Conservation (phyloP, 2,113 vertebrate species). For the Heterotilapia buettikoferi region DNA sequence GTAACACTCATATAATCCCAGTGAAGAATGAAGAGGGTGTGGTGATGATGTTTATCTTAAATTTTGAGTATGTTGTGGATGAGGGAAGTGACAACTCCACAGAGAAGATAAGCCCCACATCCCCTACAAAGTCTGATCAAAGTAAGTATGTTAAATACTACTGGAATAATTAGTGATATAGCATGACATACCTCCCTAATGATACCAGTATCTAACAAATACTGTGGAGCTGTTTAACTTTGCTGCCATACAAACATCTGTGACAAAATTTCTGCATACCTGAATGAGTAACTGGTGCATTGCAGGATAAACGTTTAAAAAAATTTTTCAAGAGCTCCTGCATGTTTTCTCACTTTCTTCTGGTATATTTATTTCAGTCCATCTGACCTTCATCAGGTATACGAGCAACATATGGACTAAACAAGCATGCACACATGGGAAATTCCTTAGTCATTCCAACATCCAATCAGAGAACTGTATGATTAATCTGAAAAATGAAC, state of each 20-base stretch:
- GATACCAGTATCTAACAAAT: background rate
- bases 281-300: background rate
- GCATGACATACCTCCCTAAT: background rate
- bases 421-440: too few relatives aligned
- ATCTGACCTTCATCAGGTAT: background rate
- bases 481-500: background rate
- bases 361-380: background rate
- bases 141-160: conserved; percentile 75
- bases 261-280: background rate
- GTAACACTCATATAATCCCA: conserved; percentile 93
- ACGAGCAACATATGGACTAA: background rate
- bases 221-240: background rate
- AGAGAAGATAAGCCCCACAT: conserved; percentile 84
- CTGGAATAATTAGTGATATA: background rate
- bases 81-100: conserved; percentile 80
- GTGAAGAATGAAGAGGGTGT: conserved; percentile 97
- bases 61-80: conserved; percentile 88
- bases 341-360: background rate
- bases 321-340: background rate
- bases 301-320: background rate
- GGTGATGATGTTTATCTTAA: conserved; percentile 98
- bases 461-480: background rate
- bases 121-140: conserved; percentile 85
- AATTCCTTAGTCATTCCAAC: background rate
- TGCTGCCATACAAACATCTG: background rate